Base-by-base conservation (phyloP, 1,140 invertebrate genomes). In the Zaprionus africanus region DNA sequence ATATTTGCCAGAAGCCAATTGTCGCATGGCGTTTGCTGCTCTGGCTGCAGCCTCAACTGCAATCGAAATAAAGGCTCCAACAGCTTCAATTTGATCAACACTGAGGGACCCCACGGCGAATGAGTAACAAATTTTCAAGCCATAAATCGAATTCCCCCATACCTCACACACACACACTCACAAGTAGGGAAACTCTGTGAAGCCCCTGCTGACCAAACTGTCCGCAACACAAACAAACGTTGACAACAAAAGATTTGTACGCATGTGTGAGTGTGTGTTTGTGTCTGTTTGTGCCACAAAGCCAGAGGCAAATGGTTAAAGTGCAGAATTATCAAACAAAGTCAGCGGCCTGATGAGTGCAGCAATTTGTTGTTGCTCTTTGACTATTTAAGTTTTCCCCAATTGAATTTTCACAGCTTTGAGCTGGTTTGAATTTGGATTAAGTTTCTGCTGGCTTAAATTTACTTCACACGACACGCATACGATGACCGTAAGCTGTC, bases 71-170 rank as follows among this genome's bases (percentile, higher is more conserved):
- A 61, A 36, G 36, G n/a, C 28, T 36, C n/a, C 13, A 51, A 62
- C 57, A 68, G 62, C 22, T 74, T 64, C 13, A 69, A 78, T 68
- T 68, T 64, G 63, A 74, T 78, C 51, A 68, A 74, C 64, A 41
- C 17, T 53, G 31, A 1, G 22, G 38, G 7, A 12, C 19, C 65
- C 66, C 34, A 15, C 31, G 58, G 51, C 66, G 66, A 63, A 63
- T 75, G 22, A 46, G 51, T 70, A 57, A 38, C 53, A 36, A 46
- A 38, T 71, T 34, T 24, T n/a, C 5, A 13, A n/a, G 57, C n/a
- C 46, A 74, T 56, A 61, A 54, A 61, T 38, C 17, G 53, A 24
- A 67, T 36, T 13, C 46, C 1, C 12, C 19, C 6, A 12, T n/a
- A 51, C 46, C 46, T 22, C 7, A 7, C 46, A 28, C 38, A 43